Base-by-base conservation (phyloP, 2,797 vertebrate species). In the Aythya fuligula region DNA sequence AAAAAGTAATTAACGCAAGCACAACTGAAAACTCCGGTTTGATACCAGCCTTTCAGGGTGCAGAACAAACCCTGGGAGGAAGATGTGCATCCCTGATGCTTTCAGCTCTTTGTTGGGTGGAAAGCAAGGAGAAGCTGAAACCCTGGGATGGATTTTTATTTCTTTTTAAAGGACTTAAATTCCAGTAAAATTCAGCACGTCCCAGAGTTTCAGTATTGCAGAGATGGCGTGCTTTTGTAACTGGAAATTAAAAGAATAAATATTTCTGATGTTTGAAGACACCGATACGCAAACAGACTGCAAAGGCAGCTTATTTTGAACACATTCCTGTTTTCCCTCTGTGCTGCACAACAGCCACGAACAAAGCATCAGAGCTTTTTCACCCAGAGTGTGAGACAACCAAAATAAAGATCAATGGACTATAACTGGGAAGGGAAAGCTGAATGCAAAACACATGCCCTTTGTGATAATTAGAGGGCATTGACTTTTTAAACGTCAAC, bases 341-440 rank as follows among this genome's bases (percentile, higher is more conserved):
- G 18, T 9, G 60, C 60, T n/a, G 36, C 49, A 8, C 2, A 57
- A 22, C 28, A 32, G 28, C 22, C 53, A 72, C 3, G 11, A 22
- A 32, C 11, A 30, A 76, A 83, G 22, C 51, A 14, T 3, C 3
- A 34, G 54, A 58, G 18, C 45, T 61, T 38, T 49, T 49, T 53
- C 38, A 73, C 30, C 21, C 0, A 0, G 30, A 88, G 89, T 6
- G 1, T 1, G 4, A 4, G 5, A 41, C 0, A 56, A 41, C 28
- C 3, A 17, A 72, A 36, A 56, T 14, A 36, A 62, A 87, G 45
- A 57, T 32, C 47, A 39, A n/a, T 5, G 5, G 24, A 12, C 36
- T 54, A 13, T 10, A 43, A 20, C 17, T 30, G 41, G 45, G 56
- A 60, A 76, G 34, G 53, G 64, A 66, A 51, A 51, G 21, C 12